A percentile compares a stretch with the other conserved stretches of the same genome.
phyloP scores from a whole-genome alignment of 2,888 invertebrate species.

The Pemphredon lugubris region DNA sequence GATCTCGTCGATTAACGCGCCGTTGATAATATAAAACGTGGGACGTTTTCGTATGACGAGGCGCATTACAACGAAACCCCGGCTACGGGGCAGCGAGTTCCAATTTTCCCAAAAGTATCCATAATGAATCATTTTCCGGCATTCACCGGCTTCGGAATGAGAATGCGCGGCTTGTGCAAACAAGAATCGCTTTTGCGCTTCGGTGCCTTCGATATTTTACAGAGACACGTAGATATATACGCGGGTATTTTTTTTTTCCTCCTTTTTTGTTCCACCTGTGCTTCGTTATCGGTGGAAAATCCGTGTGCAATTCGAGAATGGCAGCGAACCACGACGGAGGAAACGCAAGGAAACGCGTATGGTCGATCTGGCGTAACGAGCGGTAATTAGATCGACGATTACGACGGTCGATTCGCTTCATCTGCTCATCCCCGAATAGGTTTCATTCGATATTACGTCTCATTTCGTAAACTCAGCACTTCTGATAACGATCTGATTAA shows the following conservation, averaged over 20 bases:
- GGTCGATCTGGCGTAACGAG: constrained; percentile 57
- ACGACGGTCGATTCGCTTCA: constrained; percentile 48
- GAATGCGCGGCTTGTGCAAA: not conserved
- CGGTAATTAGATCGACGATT: constrained; percentile 67
- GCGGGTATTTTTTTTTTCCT: constrained; percentile 6
- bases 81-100: constrained; percentile 1
- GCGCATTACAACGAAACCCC: too few species aligned
- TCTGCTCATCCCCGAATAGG: constrained; percentile 18
- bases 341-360: constrained; percentile 26
- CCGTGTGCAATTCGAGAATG: constrained; percentile 22
- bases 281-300: constrained; percentile 11
- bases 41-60: too few species aligned
- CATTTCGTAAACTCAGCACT: too few species aligned
- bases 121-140: constrained; percentile 15
- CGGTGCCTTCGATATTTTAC: constrained; percentile 15
- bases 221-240: not conserved
- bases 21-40: too few species aligned
- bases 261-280: not conserved
- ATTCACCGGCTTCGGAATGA: too few species aligned
- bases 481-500: too few species aligned
- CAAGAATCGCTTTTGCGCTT: not conserved
- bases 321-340: constrained; percentile 7
- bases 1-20: too few species aligned
- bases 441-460: too few species aligned
- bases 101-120: constrained; percentile 13